Base-by-base conservation (phyloP, 2,797 vertebrate species). In the Enteromius treurensis region DNA sequence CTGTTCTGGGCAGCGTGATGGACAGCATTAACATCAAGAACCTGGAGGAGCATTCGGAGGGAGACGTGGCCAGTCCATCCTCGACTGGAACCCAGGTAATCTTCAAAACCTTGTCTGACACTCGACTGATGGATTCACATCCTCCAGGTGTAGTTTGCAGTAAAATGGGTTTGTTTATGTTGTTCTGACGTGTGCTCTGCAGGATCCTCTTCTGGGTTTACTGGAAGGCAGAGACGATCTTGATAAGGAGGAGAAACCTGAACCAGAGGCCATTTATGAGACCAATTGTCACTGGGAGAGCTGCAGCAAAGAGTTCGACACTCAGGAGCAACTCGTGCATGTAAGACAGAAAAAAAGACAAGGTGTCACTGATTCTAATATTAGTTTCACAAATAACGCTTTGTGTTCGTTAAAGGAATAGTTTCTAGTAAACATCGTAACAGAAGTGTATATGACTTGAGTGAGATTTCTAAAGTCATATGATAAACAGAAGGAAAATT, bases 211-310 rank as follows among this genome's bases (percentile, higher is more conserved):
- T 67, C 85, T 98, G 88, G 96, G 97, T 75, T 89, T 99, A 58
- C 91, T 99, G 68, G 97, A 98, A 55, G 95, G 96, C 14, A 91
- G 97, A 83, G 97, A 99, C 40, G 98, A 99, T 80, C 91, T 97
- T 84, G 97, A 99, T 90, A 97, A 97, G 90, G 98, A 99, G 70
- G 98, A 99, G 68, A 99, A 98, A 86, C 95, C 94, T 0, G 98
- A 99, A 90, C 94, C 96, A 0, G 98, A 99, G 80, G 93, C 94
- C 0, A 89, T 99, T 69, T 99, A 99, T 15, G 98, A 99, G 90
- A 99, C 98, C 15, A 98, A 98, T 89, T 99, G 98, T 90, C 96
- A 93, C 92, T 99, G 98, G 98, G 97, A 98, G 4, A 97, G 95
- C 86, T 99, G 98, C 89, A 96, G 91, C 92, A 98, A 98, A 88